A percentile compares a stretch with the other conserved stretches of the same genome.
Evolutionary conservation across 2,797 vertebrate species (phyloP).

Genomic region (Alcedo quadribrachys): DNA sequence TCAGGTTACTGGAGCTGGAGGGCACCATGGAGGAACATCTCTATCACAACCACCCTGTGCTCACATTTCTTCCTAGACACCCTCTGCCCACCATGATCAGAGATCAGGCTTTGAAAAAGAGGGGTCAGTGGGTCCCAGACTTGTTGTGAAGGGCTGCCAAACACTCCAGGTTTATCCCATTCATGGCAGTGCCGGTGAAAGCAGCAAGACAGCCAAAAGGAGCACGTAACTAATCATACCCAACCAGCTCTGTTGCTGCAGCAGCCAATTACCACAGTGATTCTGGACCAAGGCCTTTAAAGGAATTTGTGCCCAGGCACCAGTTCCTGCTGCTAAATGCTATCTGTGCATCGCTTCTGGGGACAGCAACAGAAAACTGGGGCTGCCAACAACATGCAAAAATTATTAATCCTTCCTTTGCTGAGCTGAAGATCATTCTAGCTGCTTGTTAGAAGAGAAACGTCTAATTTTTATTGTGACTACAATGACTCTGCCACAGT

Average conservation of each 20-base stretch:
- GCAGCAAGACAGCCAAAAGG: not conserved
- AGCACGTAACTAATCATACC: rapidly evolving
- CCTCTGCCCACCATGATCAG: no score
- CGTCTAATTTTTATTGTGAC: not conserved
- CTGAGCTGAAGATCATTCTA: not conserved
- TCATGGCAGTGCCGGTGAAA: not conserved
- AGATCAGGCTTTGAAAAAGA: not conserved
- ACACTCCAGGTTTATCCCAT: not conserved
- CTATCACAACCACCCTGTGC: not conserved
- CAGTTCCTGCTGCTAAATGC: not conserved
- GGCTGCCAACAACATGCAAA: not conserved
- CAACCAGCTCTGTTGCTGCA: not conserved
- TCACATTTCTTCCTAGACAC: not conserved
- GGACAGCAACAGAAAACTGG: not conserved
- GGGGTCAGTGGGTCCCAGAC: not conserved
- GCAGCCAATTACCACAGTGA: rapidly evolving
- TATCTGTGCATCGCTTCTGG: not conserved
- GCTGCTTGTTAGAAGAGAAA: not conserved
- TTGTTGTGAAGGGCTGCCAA: not conserved
- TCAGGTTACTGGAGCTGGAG: not conserved
- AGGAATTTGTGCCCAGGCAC: not conserved
- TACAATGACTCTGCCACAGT: not conserved
- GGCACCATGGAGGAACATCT: not conserved
- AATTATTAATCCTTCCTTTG: not conserved
- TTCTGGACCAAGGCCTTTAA: not conserved